A percentile compares a stretch with the other conserved stretches of the same genome.
phyloP scores from a whole-genome alignment of 2,113 vertebrate genomes.

The Ochotona curzoniae region DNA sequence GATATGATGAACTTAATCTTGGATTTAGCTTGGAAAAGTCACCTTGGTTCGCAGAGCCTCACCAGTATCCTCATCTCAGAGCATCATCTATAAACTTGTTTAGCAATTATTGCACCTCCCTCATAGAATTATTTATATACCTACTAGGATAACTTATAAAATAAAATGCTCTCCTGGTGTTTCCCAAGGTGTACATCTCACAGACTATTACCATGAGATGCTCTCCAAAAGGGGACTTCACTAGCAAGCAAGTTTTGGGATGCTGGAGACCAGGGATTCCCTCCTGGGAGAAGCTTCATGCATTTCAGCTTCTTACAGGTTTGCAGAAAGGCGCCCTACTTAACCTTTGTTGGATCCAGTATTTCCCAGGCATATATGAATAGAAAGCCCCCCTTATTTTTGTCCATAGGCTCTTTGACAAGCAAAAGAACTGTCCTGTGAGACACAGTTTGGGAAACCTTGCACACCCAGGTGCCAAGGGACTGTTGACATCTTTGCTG shows the following conservation, averaged over 20 bases:
- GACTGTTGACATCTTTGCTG: background rate
- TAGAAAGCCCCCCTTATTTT: background rate
- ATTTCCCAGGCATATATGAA: constrained; percentile 31
- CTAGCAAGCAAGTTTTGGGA: constrained; percentile 23
- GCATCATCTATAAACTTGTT: background rate
- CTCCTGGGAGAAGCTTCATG: background rate
- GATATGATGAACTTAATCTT: background rate
- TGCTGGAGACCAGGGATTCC: background rate
- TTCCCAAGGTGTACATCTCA: constrained; percentile 39
- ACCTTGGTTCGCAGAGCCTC: background rate
- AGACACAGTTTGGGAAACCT: constrained; percentile 24
- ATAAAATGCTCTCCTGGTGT: constrained; percentile 14
- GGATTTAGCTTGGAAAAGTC: constrained; percentile 41
- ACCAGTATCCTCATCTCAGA: background rate
- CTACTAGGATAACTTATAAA: background rate
- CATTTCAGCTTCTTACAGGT: background rate
- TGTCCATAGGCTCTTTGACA: background rate
- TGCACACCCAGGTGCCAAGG: background rate
- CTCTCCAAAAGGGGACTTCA: background rate
- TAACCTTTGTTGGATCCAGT: background rate
- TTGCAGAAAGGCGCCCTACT: background rate
- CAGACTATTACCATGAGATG: background rate
- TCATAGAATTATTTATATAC: constrained; percentile 23
- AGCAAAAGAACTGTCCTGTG: background rate
- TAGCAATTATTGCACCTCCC: background rate